A percentile compares a stretch with the other conserved stretches of the same genome.
phyloP scores from a whole-genome alignment of 2,888 invertebrate genomes.

The Platynereis dumerilii region DNA sequence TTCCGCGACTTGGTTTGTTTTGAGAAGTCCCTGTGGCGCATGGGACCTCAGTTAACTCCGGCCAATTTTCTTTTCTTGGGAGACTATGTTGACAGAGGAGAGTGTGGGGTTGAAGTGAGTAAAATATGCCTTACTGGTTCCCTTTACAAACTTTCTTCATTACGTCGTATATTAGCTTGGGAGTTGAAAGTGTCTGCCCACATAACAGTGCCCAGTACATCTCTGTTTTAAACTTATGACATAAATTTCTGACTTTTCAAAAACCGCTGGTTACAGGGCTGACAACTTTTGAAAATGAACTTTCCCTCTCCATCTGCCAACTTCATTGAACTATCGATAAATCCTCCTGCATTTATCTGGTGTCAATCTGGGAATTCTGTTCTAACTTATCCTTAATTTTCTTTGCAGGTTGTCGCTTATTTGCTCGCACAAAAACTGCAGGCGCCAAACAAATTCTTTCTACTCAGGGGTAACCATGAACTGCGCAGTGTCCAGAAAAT shows the following conservation, averaged over 20 bases:
- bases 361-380: too few species aligned
- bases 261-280: too few species aligned
- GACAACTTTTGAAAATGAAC: too few species aligned
- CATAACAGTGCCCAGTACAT: too few species aligned
- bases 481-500: slow-evolving; percentile 76
- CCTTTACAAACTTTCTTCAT: not conserved
- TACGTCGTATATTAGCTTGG: not conserved
- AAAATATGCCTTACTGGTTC: too few species aligned
- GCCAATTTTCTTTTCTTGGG: slow-evolving; percentile 75
- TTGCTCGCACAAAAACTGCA: slow-evolving; percentile 75
- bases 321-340: too few species aligned
- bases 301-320: too few species aligned
- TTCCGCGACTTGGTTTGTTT: slow-evolving; percentile 73
- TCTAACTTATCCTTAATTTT: too few species aligned
- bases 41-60: slow-evolving; percentile 72
- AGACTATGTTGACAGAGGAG: slow-evolving; percentile 79
- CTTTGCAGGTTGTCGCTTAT: slow-evolving; percentile 70
- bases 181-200: too few species aligned
- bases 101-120: slow-evolving; percentile 70
- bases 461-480: slow-evolving; percentile 80
- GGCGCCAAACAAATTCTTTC: slow-evolving; percentile 71
- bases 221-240: too few species aligned
- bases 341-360: too few species aligned
- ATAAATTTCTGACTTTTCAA: too few species aligned
- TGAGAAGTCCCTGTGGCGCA: slow-evolving; percentile 75